Evolutionary conservation across 2,888 invertebrate genomes (phyloP).

Genomic region (Geophilus truncorum): DNA sequence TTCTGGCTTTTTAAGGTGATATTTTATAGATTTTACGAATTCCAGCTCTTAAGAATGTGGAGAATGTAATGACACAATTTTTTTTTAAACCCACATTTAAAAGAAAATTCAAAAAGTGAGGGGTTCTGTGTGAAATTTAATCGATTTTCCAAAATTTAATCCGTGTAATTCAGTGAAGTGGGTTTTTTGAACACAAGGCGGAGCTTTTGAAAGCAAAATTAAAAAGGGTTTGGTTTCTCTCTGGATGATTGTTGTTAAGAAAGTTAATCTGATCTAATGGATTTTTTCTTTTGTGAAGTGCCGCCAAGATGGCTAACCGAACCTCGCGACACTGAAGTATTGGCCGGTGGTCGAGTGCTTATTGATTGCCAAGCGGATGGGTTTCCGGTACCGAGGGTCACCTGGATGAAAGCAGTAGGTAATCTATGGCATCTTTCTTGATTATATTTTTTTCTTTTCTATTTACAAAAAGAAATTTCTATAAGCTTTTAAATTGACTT

Average conservation of each 20-base stretch:
- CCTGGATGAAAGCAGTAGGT: slow-evolving; percentile 49
- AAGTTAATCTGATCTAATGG: not conserved
- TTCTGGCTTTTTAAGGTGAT: too few relatives aligned
- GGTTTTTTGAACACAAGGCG: not conserved
- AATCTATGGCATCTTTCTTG: slow-evolving; percentile 33
- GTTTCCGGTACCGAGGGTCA: slow-evolving; percentile 46
- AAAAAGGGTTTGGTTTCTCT: not conserved
- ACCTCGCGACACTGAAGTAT: slow-evolving; percentile 46
- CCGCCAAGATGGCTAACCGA: slow-evolving; percentile 48
- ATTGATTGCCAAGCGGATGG: slow-evolving; percentile 48
- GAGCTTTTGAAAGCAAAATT: not conserved
- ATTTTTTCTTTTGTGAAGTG: slow-evolving; percentile 42
- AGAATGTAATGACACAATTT: too few relatives aligned
- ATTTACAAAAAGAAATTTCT: too few relatives aligned
- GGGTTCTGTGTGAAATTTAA: too few relatives aligned
- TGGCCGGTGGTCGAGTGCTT: slow-evolving; percentile 43
- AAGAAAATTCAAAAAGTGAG: not conserved
- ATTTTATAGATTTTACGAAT: too few relatives aligned
- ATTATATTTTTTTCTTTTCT: not conserved
- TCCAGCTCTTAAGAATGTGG: too few relatives aligned
- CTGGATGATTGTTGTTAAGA: not conserved
- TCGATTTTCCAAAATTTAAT: not conserved
- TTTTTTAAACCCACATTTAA: too few relatives aligned
- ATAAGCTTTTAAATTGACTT: too few relatives aligned
- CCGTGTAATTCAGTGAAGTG: not conserved